Conservation (phyloP, 2,888 invertebrate species). For the Poecilobothrus nobilitatus region DNA sequence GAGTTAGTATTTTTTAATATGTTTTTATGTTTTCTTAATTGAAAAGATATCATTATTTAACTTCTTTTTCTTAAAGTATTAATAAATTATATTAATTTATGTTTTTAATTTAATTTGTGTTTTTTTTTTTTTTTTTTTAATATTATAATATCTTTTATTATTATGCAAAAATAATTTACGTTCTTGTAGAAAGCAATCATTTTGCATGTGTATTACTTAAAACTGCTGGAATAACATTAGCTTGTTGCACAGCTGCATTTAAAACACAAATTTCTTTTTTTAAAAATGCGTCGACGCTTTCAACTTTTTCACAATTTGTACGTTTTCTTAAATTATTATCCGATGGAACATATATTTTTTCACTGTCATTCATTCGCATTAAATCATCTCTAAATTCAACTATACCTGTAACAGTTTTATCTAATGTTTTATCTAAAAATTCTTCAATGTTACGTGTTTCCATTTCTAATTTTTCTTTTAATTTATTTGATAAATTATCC, state of each 20-base stretch:
- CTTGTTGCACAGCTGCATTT: constrained; percentile 43
- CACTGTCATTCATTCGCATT: constrained; percentile 37
- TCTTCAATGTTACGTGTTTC: constrained; percentile 45
- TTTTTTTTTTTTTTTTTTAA: no score
- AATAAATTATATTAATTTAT: background rate
- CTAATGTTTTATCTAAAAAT: constrained; percentile 43
- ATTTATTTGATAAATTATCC: constrained; percentile 41
- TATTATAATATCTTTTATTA: background rate
- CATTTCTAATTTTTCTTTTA: constrained; percentile 42
- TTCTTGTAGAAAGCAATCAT: constrained; percentile 26
- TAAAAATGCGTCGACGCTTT: constrained; percentile 32
- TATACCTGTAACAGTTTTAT: constrained; percentile 42
- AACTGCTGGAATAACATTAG: constrained; percentile 42
- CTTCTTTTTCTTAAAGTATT: background rate
- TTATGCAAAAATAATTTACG: background rate
- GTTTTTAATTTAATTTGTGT: no score
- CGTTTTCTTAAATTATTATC: constrained; percentile 30
- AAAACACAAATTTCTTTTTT: constrained; percentile 44
- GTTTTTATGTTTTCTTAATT: background rate
- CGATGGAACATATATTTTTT: constrained; percentile 26
- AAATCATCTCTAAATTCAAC: constrained; percentile 44
- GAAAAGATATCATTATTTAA: background rate
- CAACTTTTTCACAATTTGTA: constrained; percentile 24
- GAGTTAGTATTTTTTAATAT: background rate
- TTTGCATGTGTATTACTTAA: constrained; percentile 44